Evolutionary conservation across 2,888 invertebrate genomes (phyloP), one percentile per base, ranked within the genome.

Genomic region (Brachyptera putata): DNA sequence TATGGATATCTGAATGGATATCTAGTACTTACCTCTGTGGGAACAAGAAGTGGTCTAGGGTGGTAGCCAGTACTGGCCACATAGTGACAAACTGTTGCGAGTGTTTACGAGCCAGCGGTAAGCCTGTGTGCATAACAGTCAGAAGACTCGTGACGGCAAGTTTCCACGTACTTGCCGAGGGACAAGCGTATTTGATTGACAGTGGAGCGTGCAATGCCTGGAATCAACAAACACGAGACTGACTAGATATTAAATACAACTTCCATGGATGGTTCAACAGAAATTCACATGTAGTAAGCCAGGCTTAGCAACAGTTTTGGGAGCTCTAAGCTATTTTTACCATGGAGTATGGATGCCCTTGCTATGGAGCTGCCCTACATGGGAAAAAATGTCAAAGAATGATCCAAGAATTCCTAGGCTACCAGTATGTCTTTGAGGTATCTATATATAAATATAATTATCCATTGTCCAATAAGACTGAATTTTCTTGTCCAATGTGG

Each of bases 31-130:
- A 89, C 89, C 84, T 85, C 70, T 84, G 84, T 7, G 91, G 90
- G 72, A 98, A 98, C 61, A 98, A 80, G 74, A 96, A 97, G 58
- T 91, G 89, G 69, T 97, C 94, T 36, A 98, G 76, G 0, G 93
- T 89, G 56, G 82, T 82, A 0, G 91, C 92, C 60, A 98, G 78
- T 68, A 88, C 88, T 58, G 86, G 83, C 98, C 98, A 98, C 79
- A 91, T 87, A 55, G 80, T 80, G 58, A 80, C 76, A 73, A 90
- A 90, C 41, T 83, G 82, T 64, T 86, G 84, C 36, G 91, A 86
- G 65, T 79, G 71, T 63, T 85, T 85, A 67, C 94, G 82, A 22
- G 95, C 95, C 21, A 96, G 80, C 4, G 95, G 95, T 39, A 98
- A 77, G 0, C 94, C 95, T 1, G 89, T 86, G 65, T 87, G 86